phyloP scores from a whole-genome alignment of 2,113 vertebrate genomes.

The Ictalurus furcatus region DNA sequence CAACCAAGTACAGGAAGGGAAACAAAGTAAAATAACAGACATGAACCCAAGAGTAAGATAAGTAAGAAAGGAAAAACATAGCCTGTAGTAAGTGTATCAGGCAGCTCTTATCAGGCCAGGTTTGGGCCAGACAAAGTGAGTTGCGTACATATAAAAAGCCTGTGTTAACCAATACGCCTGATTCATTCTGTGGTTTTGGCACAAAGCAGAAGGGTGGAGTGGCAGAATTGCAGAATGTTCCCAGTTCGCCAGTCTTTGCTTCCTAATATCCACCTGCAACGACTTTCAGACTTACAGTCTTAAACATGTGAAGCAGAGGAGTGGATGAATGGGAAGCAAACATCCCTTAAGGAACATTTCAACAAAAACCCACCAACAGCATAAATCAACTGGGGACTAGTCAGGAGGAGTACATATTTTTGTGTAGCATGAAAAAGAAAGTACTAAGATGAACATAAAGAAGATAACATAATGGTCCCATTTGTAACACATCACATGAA shows the following conservation, averaged over 20 bases:
- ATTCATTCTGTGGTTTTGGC: conserved; percentile 27
- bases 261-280: neutral
- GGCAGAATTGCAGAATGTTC: neutral
- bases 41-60: neutral
- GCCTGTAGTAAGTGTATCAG: neutral
- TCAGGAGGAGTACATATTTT: no score
- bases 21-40: neutral
- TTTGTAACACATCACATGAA: neutral
- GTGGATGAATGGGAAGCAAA: neutral
- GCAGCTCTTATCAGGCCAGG: neutral
- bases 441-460: neutral
- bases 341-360: neutral
- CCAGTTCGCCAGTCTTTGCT: neutral
- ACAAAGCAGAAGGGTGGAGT: conserved; percentile 25
- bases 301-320: neutral
- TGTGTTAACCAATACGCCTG: neutral
- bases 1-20: neutral
- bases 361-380: neutral
- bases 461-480: neutral
- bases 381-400: neutral
- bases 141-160: neutral
- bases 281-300: neutral
- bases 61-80: neutral
- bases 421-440: neutral
- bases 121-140: neutral